These are phyloP conservation scores for Phymastichus coffea DNA, from an alignment of 1,140 invertebrate genomes.

Conservation along the genomic window DNA sequence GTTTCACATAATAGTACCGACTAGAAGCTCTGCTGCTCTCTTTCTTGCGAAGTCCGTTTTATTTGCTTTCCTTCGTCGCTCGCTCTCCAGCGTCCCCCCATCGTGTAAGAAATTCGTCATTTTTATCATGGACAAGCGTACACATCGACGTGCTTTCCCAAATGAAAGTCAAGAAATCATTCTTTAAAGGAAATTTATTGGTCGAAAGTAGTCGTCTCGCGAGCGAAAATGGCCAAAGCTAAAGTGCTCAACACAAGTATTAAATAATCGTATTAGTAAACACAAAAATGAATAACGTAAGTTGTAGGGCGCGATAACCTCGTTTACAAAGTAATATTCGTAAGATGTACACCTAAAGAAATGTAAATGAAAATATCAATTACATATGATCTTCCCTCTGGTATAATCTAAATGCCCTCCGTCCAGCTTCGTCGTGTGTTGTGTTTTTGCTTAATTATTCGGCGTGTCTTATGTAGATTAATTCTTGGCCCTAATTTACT, in stretches of 20 bases:
- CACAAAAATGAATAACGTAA: too few species aligned
- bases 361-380: not conserved
- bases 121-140: not conserved
- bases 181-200: too few species aligned
- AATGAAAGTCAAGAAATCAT: too few species aligned
- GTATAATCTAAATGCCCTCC: not conserved
- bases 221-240: too few species aligned
- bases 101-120: not conserved
- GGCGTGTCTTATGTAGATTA: conserved; percentile 10
- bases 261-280: too few species aligned
- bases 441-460: not conserved
- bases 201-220: too few species aligned
- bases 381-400: not conserved
- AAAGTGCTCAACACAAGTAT: too few species aligned
- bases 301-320: too few species aligned
- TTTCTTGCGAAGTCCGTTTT: too few species aligned
- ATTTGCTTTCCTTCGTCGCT: too few species aligned
- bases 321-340: too few species aligned
- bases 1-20: conserved; percentile 11
- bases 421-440: not conserved
- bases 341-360: too few species aligned
- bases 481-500: conserved; percentile 16
- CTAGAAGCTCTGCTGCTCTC: conserved; percentile 5
- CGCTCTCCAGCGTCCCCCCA: not conserved
- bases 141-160: not conserved